Percentiles rank a stretch among this genome's conserved stretches.
Conservation (phyloP, 53 echinoderm and acorn worm species). For the Echinarachnius parma region DNA sequence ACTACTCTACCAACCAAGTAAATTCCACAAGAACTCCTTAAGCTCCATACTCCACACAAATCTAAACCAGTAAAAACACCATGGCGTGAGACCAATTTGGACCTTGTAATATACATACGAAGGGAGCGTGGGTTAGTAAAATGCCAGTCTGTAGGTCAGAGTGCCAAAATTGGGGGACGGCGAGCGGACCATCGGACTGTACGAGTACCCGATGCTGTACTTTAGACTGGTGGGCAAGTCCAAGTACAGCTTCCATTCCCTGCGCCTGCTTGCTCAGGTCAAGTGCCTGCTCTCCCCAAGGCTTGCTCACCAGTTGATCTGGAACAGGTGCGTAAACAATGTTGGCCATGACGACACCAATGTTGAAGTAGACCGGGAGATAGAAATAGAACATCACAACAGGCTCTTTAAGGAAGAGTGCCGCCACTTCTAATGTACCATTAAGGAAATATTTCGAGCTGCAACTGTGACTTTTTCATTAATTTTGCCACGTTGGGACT, state of each 20-base stretch:
- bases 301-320: conserved; percentile 51
- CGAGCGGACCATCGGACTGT: conserved; percentile 38
- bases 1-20: too few relatives aligned
- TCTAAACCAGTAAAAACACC: too few relatives aligned
- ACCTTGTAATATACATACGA: too few relatives aligned
- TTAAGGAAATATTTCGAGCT: too few relatives aligned
- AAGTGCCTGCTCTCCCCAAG: conserved; percentile 53
- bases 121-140: too few relatives aligned
- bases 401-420: conserved; percentile 56
- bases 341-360: conserved; percentile 40
- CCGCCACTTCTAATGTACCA: conserved; percentile 11
- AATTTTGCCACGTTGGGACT: too few relatives aligned
- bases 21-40: too few relatives aligned
- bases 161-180: conserved; percentile 56
- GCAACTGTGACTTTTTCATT: too few relatives aligned
- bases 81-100: too few relatives aligned
- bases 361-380: conserved; percentile 51
- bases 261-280: conserved; percentile 52
- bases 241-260: conserved; percentile 49
- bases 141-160: too few relatives aligned
- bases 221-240: conserved; percentile 47
- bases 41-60: too few relatives aligned
- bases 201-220: conserved; percentile 55
- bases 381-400: conserved; percentile 67
- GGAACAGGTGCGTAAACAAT: conserved; percentile 66